phyloP scores from a whole-genome alignment of 2,797 vertebrate genomes.

The Coranthus polyacanthus region DNA sequence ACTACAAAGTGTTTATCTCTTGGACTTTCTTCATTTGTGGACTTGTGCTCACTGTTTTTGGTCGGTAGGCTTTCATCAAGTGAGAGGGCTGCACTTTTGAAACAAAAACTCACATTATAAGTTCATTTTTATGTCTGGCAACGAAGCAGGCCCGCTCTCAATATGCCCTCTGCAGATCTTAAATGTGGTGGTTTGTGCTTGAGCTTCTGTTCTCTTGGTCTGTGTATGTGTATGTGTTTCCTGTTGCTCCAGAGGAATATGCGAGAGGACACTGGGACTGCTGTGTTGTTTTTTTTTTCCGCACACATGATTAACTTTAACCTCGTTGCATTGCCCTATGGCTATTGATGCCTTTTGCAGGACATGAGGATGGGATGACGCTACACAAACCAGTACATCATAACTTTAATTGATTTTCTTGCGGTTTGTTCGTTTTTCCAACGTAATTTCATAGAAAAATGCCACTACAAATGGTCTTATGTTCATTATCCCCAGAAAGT shows the following conservation, averaged over 20 bases:
- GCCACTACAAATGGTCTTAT: conserved; percentile 2
- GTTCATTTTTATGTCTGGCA: too few species aligned
- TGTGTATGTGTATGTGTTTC: conserved; percentile 17
- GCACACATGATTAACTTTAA: conserved; percentile 50
- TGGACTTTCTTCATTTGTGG: neutral
- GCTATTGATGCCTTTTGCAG: conserved; percentile 25
- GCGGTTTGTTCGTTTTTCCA: conserved; percentile 30
- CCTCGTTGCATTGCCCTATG: conserved; percentile 16
- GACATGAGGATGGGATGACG: conserved; percentile 49
- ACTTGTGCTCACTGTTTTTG: neutral
- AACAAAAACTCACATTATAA: too few species aligned
- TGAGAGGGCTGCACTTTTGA: too few species aligned
- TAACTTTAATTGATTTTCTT: conserved; percentile 13
- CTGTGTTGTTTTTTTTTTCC: conserved; percentile 31
- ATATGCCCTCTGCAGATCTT: neutral
- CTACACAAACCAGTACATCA: conserved; percentile 29
- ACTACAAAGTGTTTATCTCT: neutral
- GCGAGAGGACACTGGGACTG: conserved; percentile 40
- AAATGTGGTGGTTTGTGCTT: conserved; percentile 12
- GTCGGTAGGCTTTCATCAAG: neutral
- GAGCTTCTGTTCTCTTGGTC: conserved; percentile 5
- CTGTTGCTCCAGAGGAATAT: conserved; percentile 36
- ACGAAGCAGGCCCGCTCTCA: too few species aligned
- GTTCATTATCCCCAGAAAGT: neutral
- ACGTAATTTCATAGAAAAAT: conserved; percentile 24